Evolutionary conservation across 2,888 invertebrate genomes (phyloP), one percentile per base, ranked within the genome.

Genomic region (Parnassius smintheus): DNA sequence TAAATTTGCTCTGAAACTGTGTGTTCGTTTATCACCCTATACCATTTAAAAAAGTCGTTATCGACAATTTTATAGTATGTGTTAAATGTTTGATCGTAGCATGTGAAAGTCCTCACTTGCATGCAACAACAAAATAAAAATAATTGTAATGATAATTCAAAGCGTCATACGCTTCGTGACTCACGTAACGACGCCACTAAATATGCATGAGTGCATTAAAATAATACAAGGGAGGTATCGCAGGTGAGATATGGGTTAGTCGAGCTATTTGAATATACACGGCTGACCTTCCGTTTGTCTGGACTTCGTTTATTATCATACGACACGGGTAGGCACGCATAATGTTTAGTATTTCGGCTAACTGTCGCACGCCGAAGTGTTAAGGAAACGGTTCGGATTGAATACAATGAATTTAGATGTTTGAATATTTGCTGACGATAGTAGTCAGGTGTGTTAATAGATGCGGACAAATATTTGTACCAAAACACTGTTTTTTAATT

Each of bases 181-280:
- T 82, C 80, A 77, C 76, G 80, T 75, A 74, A 75, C 74, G 59
- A 65, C 25, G 66, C 74, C 70, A 69, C 76, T 86, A 80, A 83
- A 86, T 86, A 86, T 87, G 81, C 81, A 86, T 86, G 85, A 85
- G 81, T 70, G 79, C 78, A 86, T 86, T 86, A 85, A 85, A 85
- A 83, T 83, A 82, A 79, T 80, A 83, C 81, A 77, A 78, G 73
- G 72, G 72, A 73, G 72, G 69, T 69, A 71, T 73, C 70, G 69
- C 72, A 77, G 74, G 73, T 75, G 74, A 78, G 75, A 75, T 77
- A 78, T 80, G 76, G 79, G 80, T 78, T 79, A 79, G 76, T 74
- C 70, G 69, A 74, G 65, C 72, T 75, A 85, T 86, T 85, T 85
- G 76, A 85, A 86, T 83, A 80, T 68, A 81, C 81, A 80, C 73